Percentiles rank a stretch among this genome's conserved stretches.
Evolutionary conservation across 1,140 invertebrate genomes (phyloP).

Genomic region (Paralvinella palmiformis): DNA sequence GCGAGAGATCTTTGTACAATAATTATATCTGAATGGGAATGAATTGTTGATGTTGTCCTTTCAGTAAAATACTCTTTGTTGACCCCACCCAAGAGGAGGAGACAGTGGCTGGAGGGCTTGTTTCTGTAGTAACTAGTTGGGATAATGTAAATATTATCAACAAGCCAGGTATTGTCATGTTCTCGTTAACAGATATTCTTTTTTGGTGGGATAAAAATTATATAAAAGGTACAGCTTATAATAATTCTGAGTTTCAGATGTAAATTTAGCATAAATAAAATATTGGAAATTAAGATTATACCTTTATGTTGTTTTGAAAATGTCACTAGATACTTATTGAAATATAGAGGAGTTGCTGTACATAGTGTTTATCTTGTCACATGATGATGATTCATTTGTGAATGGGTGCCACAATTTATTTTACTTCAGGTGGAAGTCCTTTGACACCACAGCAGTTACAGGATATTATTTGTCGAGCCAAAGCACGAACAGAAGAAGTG

Average conservation of each 20-base stretch:
- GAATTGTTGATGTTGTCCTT: constrained; percentile 21
- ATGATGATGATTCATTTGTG: too few relatives aligned
- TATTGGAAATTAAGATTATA: too few relatives aligned
- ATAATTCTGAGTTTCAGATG: too few relatives aligned
- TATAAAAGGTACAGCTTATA: too few relatives aligned
- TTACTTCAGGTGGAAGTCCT: neutral
- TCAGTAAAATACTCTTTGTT: constrained; percentile 38
- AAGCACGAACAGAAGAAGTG: neutral
- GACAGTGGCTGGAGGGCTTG: constrained; percentile 35
- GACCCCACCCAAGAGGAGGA: constrained; percentile 51
- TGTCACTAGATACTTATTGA: too few relatives aligned
- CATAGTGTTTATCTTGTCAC: too few relatives aligned
- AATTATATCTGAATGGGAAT: neutral
- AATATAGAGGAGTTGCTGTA: too few relatives aligned
- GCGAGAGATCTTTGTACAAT: neutral
- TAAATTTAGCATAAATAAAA: too few relatives aligned
- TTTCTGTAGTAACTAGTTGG: constrained; percentile 44
- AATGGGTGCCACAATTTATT: too few relatives aligned
- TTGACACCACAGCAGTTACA: neutral
- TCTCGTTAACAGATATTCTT: too few relatives aligned
- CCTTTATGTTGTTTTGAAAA: too few relatives aligned
- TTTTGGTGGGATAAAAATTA: too few relatives aligned
- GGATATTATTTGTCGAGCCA: neutral
- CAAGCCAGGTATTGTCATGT: constrained; percentile 49
- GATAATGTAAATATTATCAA: constrained; percentile 38